Evolutionary conservation across 2,888 invertebrate genomes (phyloP).

Genomic region (Tolmerus cingulatus): DNA sequence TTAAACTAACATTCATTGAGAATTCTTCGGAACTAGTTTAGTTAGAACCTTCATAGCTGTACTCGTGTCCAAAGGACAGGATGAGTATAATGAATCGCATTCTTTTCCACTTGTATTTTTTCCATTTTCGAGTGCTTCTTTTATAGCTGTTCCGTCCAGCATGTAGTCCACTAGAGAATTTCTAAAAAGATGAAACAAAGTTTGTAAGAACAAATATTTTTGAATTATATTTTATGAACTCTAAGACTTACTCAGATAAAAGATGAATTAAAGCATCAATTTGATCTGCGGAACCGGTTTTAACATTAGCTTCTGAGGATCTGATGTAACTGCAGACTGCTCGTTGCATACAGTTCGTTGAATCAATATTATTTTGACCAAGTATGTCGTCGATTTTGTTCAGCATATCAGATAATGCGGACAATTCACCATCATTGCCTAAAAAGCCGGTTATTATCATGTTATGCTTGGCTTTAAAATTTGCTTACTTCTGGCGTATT

Average conservation of each 20-base stretch:
- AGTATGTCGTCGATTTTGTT: slow-evolving; percentile 72
- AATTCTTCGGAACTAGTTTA: slow-evolving; percentile 69
- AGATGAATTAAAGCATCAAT: slow-evolving; percentile 71
- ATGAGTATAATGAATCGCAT: slow-evolving; percentile 69
- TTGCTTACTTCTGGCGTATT: slow-evolving; percentile 72
- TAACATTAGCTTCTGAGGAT: slow-evolving; percentile 72
- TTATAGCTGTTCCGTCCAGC: slow-evolving; percentile 76
- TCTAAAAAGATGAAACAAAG: slow-evolving; percentile 62
- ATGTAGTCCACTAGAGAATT: slow-evolving; percentile 74
- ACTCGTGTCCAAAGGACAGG: slow-evolving; percentile 75
- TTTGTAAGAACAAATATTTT: not conserved
- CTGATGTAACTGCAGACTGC: slow-evolving; percentile 77
- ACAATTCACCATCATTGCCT: slow-evolving; percentile 70
- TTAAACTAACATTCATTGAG: slow-evolving; percentile 29
- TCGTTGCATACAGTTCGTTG: slow-evolving; percentile 75
- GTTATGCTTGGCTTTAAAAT: not conserved
- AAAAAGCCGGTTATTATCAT: not conserved
- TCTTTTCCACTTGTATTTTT: slow-evolving; percentile 64
- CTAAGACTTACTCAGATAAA: slow-evolving; percentile 69
- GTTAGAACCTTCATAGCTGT: slow-evolving; percentile 73
- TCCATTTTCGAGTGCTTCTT: slow-evolving; percentile 74
- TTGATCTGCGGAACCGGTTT: slow-evolving; percentile 70
- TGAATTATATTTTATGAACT: not conserved
- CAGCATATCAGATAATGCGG: slow-evolving; percentile 71
- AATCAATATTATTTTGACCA: slow-evolving; percentile 75